These are phyloP conservation scores for Arctocebus calabarensis DNA, from an alignment of 2,797 vertebrate genomes.

Conservation along the genomic window DNA sequence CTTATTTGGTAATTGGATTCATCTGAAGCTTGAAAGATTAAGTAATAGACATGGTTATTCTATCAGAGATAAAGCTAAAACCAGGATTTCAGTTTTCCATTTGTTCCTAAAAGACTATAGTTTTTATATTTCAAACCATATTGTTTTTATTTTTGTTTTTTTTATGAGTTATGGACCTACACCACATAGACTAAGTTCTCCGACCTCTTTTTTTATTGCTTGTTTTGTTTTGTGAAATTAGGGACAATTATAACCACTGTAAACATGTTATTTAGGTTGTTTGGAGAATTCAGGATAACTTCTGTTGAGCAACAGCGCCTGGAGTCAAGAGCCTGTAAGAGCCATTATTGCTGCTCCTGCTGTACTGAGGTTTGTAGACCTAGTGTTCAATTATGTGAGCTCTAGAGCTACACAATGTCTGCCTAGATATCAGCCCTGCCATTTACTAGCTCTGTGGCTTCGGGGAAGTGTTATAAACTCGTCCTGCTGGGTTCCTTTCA, in stretches of 20 bases:
- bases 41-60: background rate
- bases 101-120: background rate
- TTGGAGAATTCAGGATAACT: background rate
- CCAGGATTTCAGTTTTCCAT: background rate
- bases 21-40: background rate
- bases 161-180: background rate
- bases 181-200: background rate
- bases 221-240: background rate
- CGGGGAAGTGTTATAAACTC: background rate
- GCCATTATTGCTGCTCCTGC: background rate
- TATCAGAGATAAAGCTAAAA: background rate
- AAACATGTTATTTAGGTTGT: background rate
- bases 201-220: background rate
- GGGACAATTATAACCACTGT: background rate
- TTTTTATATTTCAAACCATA: conserved; percentile 7
- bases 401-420: background rate
- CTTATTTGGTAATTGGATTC: background rate
- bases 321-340: background rate
- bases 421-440: background rate
- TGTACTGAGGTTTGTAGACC: background rate
- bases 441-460: background rate
- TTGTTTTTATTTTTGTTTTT: background rate
- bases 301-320: background rate
- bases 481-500: background rate
- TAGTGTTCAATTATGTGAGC: background rate